Conservation (phyloP, 1,140 invertebrate species). For the Plutomurus gul region DNA sequence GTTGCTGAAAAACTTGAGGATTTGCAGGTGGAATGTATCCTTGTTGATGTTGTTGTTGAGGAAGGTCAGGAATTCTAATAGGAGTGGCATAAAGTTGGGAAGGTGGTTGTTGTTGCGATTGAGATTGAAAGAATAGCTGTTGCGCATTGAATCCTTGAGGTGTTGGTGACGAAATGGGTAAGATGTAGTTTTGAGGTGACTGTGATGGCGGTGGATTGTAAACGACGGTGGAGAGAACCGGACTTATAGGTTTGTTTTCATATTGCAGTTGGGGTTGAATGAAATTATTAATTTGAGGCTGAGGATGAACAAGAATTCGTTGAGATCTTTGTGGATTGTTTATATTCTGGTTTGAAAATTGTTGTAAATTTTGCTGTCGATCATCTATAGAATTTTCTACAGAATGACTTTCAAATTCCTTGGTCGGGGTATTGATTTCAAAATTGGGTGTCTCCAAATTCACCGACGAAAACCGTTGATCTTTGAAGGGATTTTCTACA, state of each 20-base stretch:
- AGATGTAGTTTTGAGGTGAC: neutral
- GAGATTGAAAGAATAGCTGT: neutral
- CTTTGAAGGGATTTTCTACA: neutral
- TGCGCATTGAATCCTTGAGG: neutral
- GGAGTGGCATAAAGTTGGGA: no score
- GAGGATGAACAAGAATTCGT: no score
- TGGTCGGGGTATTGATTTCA: slow-evolving; percentile 9
- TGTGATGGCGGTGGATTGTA: neutral
- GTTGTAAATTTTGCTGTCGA: neutral
- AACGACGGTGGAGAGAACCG: neutral
- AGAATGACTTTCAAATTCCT: slow-evolving; percentile 42
- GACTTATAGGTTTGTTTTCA: neutral
- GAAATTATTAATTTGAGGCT: slow-evolving; percentile 4
- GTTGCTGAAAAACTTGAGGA: neutral
- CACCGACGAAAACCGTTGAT: neutral
- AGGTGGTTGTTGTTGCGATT: neutral
- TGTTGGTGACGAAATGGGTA: neutral
- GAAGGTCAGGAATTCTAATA: no score
- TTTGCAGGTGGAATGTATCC: neutral
- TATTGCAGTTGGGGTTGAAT: neutral
- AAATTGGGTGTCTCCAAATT: slow-evolving; percentile 22
- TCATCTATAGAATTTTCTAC: slow-evolving; percentile 24
- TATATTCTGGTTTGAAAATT: neutral
- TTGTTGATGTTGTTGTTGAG: slow-evolving; percentile 26
- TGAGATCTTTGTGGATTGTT: neutral